Evolutionary conservation across 2,797 vertebrate species (phyloP).

Genomic region (Xyrichtys novacula): DNA sequence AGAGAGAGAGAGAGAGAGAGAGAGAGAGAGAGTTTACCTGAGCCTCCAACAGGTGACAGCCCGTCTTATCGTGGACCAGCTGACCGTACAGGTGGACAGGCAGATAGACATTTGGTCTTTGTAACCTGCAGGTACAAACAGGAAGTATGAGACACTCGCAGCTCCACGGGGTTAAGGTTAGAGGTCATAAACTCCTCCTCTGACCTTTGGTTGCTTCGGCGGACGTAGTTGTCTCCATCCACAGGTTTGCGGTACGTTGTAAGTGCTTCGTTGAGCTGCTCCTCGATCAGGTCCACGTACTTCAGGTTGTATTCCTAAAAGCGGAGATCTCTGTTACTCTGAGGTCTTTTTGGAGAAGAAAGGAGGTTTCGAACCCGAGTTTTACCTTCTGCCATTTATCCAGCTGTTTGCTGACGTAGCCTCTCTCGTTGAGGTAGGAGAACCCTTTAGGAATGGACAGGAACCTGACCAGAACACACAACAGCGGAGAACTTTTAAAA

Average conservation of each 20-base stretch:
- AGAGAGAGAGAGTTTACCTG: conserved; percentile 86
- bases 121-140: conserved; percentile 86
- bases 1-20: neutral
- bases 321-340: neutral
- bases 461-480: conserved; percentile 86
- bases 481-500: neutral
- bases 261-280: conserved; percentile 98
- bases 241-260: conserved; percentile 98
- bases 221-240: conserved; percentile 98
- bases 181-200: neutral
- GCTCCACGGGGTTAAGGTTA: neutral
- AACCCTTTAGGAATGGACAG: conserved; percentile 99
- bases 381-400: conserved; percentile 99
- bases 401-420: conserved; percentile 97
- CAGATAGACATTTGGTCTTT: conserved; percentile 96
- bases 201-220: conserved; percentile 98
- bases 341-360: too few species aligned
- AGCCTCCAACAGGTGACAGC: conserved; percentile 96
- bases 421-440: conserved; percentile 98
- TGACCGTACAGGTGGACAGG: conserved; percentile 98
- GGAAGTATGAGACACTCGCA: conserved; percentile 1
- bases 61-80: conserved; percentile 98
- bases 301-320: conserved; percentile 96
- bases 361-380: too few species aligned
- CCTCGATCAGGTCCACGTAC: conserved; percentile 97